Percentiles rank a stretch among this genome's conserved stretches.
Conservation (phyloP, 2,113 vertebrate species). For the Podarcis muralis region DNA sequence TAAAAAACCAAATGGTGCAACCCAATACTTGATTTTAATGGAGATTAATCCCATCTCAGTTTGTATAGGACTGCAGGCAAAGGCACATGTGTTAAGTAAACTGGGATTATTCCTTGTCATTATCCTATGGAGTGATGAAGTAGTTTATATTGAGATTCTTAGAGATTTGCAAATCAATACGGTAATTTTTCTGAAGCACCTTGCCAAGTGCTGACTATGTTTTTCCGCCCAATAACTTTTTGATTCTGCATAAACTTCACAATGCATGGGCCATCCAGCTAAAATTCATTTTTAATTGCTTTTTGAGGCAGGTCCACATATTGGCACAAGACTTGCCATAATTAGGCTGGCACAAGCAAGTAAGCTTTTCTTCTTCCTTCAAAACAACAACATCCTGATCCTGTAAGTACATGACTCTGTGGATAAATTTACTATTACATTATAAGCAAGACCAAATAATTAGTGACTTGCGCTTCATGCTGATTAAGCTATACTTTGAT, state of each 20-base stretch:
- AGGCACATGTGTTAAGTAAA: neutral
- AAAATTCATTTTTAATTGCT: constrained; percentile 32
- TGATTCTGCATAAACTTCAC: constrained; percentile 6
- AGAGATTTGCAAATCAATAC: neutral
- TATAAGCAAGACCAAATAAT: constrained; percentile 10
- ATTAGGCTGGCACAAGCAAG: constrained; percentile 5
- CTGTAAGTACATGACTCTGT: constrained; percentile 26
- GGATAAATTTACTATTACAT: constrained; percentile 9
- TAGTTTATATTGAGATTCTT: neutral
- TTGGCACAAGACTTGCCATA: constrained; percentile 15
- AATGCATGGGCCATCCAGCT: constrained; percentile 9
- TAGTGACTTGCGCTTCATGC: neutral
- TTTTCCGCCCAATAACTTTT: constrained; percentile 3
- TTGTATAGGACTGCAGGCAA: neutral
- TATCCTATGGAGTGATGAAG: neutral
- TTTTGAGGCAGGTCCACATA: constrained; percentile 27
- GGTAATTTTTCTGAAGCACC: constrained; percentile 5
- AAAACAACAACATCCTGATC: neutral
- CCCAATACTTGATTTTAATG: too few relatives aligned
- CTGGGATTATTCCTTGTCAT: neutral
- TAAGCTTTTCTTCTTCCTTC: constrained; percentile 32
- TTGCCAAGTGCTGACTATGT: neutral
- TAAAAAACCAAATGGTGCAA: neutral
- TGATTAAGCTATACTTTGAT: neutral
- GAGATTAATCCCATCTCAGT: too few relatives aligned